A percentile compares a stretch with the other conserved stretches of the same genome.
Evolutionary conservation across 1,140 invertebrate genomes (phyloP).

Genomic region (Proales similis): DNA sequence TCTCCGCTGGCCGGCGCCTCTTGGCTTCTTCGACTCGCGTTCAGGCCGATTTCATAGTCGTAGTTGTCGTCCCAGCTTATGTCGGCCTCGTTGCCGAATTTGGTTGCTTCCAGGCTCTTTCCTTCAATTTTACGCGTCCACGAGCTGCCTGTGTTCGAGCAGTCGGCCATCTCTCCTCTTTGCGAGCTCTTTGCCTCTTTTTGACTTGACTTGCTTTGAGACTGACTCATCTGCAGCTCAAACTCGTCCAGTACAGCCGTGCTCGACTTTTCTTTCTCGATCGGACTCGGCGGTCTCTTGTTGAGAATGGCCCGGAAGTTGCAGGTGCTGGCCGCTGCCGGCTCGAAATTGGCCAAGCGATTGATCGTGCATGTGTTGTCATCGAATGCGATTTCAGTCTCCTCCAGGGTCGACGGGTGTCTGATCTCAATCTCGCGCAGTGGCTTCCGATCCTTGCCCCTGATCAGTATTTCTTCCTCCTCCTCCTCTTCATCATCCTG

Average conservation of each 20-base stretch:
- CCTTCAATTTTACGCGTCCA: neutral
- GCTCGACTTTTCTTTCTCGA: no score
- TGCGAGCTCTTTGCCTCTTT: neutral
- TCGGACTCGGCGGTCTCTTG: no score
- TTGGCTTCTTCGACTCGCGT: no score
- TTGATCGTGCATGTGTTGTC: conserved; percentile 9
- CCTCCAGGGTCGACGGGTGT: conserved; percentile 1
- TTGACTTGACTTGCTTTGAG: conserved; percentile 10
- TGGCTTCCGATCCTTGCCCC: conserved; percentile 7
- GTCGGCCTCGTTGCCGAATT: no score
- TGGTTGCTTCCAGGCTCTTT: no score
- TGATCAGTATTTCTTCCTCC: neutral
- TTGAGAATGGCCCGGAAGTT: conserved; percentile 7
- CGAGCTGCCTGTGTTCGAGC: neutral
- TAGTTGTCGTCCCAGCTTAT: no score
- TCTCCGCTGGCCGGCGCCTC: no score
- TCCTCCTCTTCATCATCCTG: conserved; percentile 23
- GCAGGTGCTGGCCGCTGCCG: conserved; percentile 14
- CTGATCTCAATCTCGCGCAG: conserved; percentile 2
- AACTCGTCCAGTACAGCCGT: no score
- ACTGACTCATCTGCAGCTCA: conserved; percentile 1
- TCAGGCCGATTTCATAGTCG: no score
- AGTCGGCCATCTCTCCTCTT: conserved; percentile 34
- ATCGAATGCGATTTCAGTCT: neutral
- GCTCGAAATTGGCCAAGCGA: conserved; percentile 21